These are phyloP conservation scores for Rhombomys opimus DNA, from an alignment of 2,113 vertebrate genomes.

Conservation along the genomic window DNA sequence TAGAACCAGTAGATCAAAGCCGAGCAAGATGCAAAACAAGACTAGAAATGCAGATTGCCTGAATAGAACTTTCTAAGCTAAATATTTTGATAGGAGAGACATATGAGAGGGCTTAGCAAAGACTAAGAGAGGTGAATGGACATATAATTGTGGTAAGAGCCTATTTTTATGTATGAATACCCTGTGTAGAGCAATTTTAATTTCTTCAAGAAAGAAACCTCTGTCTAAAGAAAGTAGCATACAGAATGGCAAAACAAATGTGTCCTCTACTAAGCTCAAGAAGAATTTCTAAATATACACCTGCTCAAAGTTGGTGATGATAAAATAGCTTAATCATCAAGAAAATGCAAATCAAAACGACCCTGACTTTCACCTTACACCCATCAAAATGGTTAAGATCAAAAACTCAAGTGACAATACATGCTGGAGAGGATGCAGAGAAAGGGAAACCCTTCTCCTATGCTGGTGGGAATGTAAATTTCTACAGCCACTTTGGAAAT, in stretches of 20 bases:
- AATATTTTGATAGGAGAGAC: background rate
- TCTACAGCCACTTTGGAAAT: too few species aligned
- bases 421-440: too few species aligned
- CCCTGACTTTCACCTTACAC: too few species aligned
- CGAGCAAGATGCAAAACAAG: background rate
- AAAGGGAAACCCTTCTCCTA: too few species aligned
- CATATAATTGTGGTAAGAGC: background rate
- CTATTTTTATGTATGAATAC: background rate
- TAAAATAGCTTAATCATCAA: background rate
- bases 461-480: too few species aligned
- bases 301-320: background rate
- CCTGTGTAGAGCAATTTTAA: background rate
- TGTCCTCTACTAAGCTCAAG: conserved; percentile 3
- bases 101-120: background rate
- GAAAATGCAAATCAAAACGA: too few species aligned
- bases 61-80: background rate
- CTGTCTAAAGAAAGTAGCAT: background rate
- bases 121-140: background rate
- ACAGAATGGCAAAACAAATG: background rate
- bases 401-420: too few species aligned
- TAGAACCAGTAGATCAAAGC: background rate
- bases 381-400: too few species aligned
- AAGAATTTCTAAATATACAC: background rate
- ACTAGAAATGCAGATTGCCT: background rate
- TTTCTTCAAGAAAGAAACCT: background rate